Conservation (phyloP, 2,888 invertebrate genomes). For the Elegia similella region DNA sequence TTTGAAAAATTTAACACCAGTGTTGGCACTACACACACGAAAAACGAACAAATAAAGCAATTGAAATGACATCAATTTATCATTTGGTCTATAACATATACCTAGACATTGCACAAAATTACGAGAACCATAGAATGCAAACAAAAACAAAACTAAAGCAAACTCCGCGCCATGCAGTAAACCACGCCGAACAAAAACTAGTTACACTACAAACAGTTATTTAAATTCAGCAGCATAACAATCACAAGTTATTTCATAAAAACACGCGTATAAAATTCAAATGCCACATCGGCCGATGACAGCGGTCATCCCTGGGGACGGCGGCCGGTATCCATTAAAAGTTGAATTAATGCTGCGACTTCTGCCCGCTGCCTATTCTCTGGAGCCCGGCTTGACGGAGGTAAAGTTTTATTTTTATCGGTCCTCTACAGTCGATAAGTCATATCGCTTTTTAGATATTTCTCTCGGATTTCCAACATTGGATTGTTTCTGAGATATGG, state of each 20-base stretch:
- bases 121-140: neutral
- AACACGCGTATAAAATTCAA: slow-evolving; percentile 48
- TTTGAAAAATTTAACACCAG: no score
- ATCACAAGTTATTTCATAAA: slow-evolving; percentile 35
- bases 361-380: slow-evolving; percentile 45
- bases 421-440: slow-evolving; percentile 2
- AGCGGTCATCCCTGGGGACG: slow-evolving; percentile 45
- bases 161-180: neutral
- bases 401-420: slow-evolving; percentile 21
- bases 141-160: neutral
- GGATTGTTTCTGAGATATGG: no score
- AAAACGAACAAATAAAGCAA: no score
- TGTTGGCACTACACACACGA: no score
- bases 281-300: slow-evolving; percentile 58
- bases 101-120: no score
- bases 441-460: neutral
- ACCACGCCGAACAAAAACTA: slow-evolving; percentile 3
- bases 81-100: no score
- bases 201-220: slow-evolving; percentile 16
- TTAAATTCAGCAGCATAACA: slow-evolving; percentile 24
- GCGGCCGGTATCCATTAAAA: slow-evolving; percentile 60
- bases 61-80: no score
- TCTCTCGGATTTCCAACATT: neutral
- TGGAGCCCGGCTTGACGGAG: slow-evolving; percentile 37
- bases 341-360: slow-evolving; percentile 60